A percentile compares a stretch with the other conserved stretches of the same genome.
Evolutionary conservation across 2,113 vertebrate species (phyloP).

Genomic region (Istiophorus platypterus): DNA sequence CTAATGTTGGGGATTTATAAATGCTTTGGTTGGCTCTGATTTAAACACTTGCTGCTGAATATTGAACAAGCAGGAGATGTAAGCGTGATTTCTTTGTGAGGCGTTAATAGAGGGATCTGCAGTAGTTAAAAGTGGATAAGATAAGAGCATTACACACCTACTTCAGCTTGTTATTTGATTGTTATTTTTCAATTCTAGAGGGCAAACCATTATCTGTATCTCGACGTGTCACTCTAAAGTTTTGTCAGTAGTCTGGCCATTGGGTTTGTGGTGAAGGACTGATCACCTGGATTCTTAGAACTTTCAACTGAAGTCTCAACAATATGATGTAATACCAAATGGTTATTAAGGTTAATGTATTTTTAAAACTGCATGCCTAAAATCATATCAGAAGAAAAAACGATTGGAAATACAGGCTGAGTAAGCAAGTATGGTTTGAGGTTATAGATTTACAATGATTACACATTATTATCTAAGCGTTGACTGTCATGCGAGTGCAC

Average conservation of each 20-base stretch:
- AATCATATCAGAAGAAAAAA: neutral
- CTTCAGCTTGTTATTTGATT: neutral
- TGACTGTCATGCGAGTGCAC: slow-evolving; percentile 6
- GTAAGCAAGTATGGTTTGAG: slow-evolving; percentile 11
- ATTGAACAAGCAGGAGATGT: slow-evolving; percentile 11
- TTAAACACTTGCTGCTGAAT: slow-evolving; percentile 23
- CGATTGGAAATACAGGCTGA: neutral
- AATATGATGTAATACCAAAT: slow-evolving; percentile 7
- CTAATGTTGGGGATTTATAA: slow-evolving; percentile 47
- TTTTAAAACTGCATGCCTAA: slow-evolving; percentile 8
- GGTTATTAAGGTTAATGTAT: neutral
- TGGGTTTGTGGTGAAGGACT: neutral
- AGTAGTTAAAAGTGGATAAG: neutral
- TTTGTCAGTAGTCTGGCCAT: neutral
- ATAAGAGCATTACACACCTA: slow-evolving; percentile 5
- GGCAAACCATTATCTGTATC: neutral
- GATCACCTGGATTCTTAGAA: neutral
- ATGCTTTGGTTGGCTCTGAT: slow-evolving; percentile 6
- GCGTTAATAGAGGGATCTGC: neutral
- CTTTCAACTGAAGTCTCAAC: neutral
- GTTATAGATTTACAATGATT: slow-evolving; percentile 28
- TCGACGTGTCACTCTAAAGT: neutral
- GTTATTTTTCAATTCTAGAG: neutral
- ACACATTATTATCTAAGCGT: slow-evolving; percentile 10
- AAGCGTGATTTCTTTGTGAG: neutral